These are phyloP conservation scores for Sepiola atlantica DNA, from an alignment of 2,888 invertebrate genomes.

Conservation along the genomic window DNA sequence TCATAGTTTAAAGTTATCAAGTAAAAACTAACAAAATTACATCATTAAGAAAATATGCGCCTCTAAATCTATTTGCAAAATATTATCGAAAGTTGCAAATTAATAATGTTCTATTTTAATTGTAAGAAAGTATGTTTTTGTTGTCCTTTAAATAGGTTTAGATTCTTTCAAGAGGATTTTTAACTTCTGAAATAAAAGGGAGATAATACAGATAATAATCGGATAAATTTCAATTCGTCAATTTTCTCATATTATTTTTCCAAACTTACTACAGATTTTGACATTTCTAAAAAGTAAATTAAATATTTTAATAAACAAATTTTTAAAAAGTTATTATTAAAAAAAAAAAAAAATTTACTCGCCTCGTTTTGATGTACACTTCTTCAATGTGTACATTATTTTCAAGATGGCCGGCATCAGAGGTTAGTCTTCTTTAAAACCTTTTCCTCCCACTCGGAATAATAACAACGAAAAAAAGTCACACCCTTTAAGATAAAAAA, in stretches of 20 bases:
- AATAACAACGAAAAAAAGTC: background rate
- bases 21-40: too few species aligned
- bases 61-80: too few species aligned
- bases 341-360: background rate
- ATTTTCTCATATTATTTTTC: background rate
- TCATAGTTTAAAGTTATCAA: too few species aligned
- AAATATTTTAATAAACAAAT: background rate
- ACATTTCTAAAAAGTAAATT: background rate
- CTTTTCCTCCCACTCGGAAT: constrained; percentile 32
- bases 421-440: constrained; percentile 48
- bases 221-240: background rate
- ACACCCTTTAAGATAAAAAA: background rate
- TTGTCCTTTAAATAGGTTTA: background rate
- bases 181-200: background rate
- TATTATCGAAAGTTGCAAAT: too few species aligned
- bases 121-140: too few species aligned
- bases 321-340: background rate
- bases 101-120: too few species aligned
- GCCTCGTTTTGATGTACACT: background rate
- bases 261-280: background rate
- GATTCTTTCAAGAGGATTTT: background rate
- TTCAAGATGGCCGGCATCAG: constrained; percentile 53
- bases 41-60: too few species aligned
- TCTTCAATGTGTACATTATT: constrained; percentile 24
- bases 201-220: background rate